Evolutionary conservation across 2,113 vertebrate genomes (phyloP).

Genomic region (Ondatra zibethicus): DNA sequence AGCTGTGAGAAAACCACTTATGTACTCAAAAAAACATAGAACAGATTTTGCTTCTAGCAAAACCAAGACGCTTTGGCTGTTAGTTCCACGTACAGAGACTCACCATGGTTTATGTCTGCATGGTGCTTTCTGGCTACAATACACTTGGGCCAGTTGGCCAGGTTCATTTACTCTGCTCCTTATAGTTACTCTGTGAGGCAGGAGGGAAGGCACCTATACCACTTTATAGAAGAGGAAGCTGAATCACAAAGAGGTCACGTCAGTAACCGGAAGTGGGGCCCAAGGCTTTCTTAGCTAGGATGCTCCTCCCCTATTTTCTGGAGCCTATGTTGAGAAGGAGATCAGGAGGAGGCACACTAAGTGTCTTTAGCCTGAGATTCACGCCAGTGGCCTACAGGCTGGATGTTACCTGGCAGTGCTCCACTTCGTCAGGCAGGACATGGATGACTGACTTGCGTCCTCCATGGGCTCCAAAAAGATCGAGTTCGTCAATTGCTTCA

Average conservation of each 20-base stretch:
- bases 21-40: slow-evolving; percentile 19
- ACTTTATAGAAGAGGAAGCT: background rate
- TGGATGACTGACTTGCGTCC: slow-evolving; percentile 98
- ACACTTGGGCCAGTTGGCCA: background rate
- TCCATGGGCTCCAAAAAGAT: slow-evolving; percentile 97
- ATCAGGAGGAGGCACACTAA: too few relatives aligned
- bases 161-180: slow-evolving; percentile 27
- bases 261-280: background rate
- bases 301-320: background rate
- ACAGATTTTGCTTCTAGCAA: slow-evolving; percentile 14
- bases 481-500: slow-evolving; percentile 98
- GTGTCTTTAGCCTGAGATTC: too few relatives aligned
- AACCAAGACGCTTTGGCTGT: background rate
- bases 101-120: background rate
- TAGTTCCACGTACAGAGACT: background rate
- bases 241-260: slow-evolving; percentile 17
- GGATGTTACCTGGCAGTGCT: slow-evolving; percentile 96
- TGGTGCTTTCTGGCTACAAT: slow-evolving; percentile 29
- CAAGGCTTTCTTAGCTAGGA: background rate
- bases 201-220: background rate
- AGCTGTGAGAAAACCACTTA: slow-evolving; percentile 32
- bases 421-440: slow-evolving; percentile 97
- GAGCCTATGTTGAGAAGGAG: background rate
- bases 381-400: too few relatives aligned
- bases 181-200: background rate